Conservation (phyloP, 2,113 vertebrate genomes). For the Mesitornis unicolor region DNA sequence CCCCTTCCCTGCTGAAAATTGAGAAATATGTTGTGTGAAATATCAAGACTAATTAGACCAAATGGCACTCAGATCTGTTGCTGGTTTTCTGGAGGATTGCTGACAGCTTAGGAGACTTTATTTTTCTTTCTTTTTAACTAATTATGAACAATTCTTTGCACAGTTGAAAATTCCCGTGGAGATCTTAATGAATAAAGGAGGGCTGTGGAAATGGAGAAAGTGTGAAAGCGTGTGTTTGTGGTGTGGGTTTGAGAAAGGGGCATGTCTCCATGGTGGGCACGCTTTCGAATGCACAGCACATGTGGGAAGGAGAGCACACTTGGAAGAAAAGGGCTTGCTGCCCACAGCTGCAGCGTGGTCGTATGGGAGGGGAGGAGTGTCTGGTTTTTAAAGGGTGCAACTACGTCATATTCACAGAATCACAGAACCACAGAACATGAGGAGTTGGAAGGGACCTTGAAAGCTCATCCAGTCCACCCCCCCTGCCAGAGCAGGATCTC, state of each 20-base stretch:
- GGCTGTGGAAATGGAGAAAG: neutral
- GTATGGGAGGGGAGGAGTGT: neutral
- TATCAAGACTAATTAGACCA: slow-evolving; percentile 78
- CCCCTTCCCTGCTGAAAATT: slow-evolving; percentile 17
- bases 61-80: slow-evolving; percentile 74
- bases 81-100: slow-evolving; percentile 64
- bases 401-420: rapidly evolving
- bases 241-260: neutral
- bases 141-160: slow-evolving; percentile 40
- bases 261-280: neutral
- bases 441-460: too few relatives aligned
- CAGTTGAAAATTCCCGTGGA: neutral
- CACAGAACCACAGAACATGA: too few relatives aligned
- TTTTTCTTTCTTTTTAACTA: slow-evolving; percentile 60
- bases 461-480: too few relatives aligned
- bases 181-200: neutral
- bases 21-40: slow-evolving; percentile 76
- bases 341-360: rapidly evolving
- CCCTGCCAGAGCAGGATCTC: too few relatives aligned
- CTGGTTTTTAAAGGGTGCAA: neutral
- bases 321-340: neutral
- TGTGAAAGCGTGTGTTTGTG: rapidly evolving
- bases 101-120: slow-evolving; percentile 59
- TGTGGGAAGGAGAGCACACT: neutral
- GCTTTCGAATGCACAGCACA: neutral